A percentile compares a stretch with the other conserved stretches of the same genome.
phyloP scores from a whole-genome alignment of 2,113 vertebrate species.

The Macaca fascicularis region T2T-MFA8v1.1 NC_088375.1:204627001-204627500 shows the following conservation, averaged over 20 bases:
- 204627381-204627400: neutral
- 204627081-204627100: neutral
- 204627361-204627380: neutral
- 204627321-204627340: neutral
- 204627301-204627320: neutral
- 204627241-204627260: constrained; percentile 40
- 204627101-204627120: neutral
- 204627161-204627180: neutral
- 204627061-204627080: neutral
- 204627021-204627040: neutral
- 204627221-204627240: neutral
- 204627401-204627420: neutral
- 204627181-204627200: neutral
- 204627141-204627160: neutral
- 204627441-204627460: neutral
- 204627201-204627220: neutral
- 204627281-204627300: neutral
- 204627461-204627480: neutral
- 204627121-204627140: neutral
- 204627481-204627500: neutral
- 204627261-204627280: neutral
- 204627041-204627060: neutral
- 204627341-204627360: neutral
- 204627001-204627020: neutral
- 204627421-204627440: neutral